Evolutionary conservation across 2,797 vertebrate species (phyloP).

Genomic region (Rhinogobio ventralis): DNA sequence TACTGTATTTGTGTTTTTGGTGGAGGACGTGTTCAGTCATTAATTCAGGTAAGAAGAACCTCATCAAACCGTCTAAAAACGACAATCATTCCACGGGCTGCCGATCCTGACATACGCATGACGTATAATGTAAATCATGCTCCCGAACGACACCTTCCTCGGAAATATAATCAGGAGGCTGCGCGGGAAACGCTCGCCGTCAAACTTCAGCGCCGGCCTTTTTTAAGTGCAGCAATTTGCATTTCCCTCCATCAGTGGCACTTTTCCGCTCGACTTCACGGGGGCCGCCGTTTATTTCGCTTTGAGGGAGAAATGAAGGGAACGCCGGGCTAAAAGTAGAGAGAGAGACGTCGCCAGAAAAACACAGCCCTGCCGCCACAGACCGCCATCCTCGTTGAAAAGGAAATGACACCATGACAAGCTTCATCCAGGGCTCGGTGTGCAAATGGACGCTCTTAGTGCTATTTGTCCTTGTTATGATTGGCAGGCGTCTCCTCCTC

Average conservation of each 20-base stretch:
- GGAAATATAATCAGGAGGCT: constrained; percentile 26
- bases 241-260: constrained; percentile 74
- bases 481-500: constrained; percentile 79
- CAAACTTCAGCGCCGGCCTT: constrained; percentile 19
- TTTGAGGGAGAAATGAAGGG: constrained; percentile 44
- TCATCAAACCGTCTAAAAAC: constrained; percentile 73
- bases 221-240: constrained; percentile 70
- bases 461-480: constrained; percentile 78
- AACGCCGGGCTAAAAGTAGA: constrained; percentile 46
- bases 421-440: constrained; percentile 61
- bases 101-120: constrained; percentile 78
- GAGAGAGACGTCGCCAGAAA: constrained; percentile 23
- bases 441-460: constrained; percentile 75
- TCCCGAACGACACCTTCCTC: not conserved
- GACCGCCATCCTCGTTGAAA: constrained; percentile 63
- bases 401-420: constrained; percentile 75
- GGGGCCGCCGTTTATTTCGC: constrained; percentile 72
- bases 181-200: constrained; percentile 6
- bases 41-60: constrained; percentile 71
- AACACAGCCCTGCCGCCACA: constrained; percentile 58
- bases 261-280: constrained; percentile 78
- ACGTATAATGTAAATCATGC: constrained; percentile 60
- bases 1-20: constrained; percentile 34
- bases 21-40: constrained; percentile 20
- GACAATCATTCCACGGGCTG: constrained; percentile 74